Conservation (phyloP, 2,888 invertebrate species). For the Melikaiella ostensackeni region DNA sequence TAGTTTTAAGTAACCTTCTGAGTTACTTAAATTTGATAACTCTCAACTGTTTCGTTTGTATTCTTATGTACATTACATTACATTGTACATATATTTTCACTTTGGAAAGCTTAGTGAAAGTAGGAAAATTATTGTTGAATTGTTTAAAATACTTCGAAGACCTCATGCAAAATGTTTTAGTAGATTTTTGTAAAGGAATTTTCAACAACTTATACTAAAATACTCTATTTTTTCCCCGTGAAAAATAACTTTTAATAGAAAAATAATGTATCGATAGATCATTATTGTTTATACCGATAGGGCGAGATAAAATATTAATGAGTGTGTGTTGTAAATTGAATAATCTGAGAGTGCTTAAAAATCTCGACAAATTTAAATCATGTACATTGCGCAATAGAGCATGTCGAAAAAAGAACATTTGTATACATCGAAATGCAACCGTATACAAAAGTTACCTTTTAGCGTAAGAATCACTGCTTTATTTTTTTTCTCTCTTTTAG, state of each 20-base stretch:
- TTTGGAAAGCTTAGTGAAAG: background rate
- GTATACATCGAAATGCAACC: too few relatives aligned
- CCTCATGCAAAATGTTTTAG: too few relatives aligned
- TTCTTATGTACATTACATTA: background rate
- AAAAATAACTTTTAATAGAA: background rate
- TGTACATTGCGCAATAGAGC: background rate
- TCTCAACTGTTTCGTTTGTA: background rate
- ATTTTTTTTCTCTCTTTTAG: too few relatives aligned
- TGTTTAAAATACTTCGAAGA: background rate
- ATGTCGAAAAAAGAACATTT: too few relatives aligned
- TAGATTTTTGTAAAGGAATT: background rate
- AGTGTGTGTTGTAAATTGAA: background rate
- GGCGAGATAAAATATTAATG: background rate
- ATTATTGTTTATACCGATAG: background rate
- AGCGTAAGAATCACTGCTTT: too few relatives aligned
- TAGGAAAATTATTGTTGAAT: background rate
- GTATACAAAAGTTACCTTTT: too few relatives aligned
- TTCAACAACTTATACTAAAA: background rate
- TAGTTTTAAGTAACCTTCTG: background rate
- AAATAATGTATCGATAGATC: background rate
- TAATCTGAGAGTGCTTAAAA: background rate
- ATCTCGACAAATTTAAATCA: background rate
- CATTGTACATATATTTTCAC: background rate
- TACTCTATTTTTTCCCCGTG: background rate
- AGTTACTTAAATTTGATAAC: background rate